Conservation (phyloP, 2,113 vertebrate genomes). For the Chinchilla lanigera region DNA sequence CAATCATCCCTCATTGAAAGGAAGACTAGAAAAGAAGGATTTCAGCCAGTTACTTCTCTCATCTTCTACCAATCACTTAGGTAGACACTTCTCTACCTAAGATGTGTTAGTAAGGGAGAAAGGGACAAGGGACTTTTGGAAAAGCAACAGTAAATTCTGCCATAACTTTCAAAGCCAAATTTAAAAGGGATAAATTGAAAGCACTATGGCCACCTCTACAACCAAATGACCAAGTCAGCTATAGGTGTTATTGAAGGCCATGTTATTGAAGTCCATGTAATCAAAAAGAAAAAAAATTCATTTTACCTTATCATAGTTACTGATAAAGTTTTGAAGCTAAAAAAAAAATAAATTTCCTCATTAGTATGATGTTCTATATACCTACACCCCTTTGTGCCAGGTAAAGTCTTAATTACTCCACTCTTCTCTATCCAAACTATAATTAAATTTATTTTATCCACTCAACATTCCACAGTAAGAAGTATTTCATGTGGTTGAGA, state of each 20-base stretch:
- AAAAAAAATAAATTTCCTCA: background rate
- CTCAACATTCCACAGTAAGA: constrained; percentile 15
- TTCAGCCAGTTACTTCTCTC: background rate
- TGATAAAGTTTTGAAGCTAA: background rate
- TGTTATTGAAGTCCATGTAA: background rate
- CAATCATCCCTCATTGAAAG: background rate
- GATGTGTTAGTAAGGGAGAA: background rate
- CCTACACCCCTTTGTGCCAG: background rate
- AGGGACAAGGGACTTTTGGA: background rate
- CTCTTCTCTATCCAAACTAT: background rate
- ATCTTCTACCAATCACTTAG: no score
- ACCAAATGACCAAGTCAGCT: background rate
- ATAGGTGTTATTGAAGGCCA: background rate
- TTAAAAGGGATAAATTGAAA: background rate
- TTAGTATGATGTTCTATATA: background rate
- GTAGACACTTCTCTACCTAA: background rate
- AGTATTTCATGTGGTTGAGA: background rate
- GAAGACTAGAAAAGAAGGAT: background rate
- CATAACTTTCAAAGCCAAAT: background rate
- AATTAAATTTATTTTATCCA: background rate
- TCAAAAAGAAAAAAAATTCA: constrained; percentile 1
- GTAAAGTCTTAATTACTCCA: background rate
- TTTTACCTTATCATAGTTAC: background rate
- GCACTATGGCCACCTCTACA: background rate
- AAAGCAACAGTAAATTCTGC: background rate